Percentiles rank a stretch among this genome's conserved stretches.
phyloP scores from a whole-genome alignment of 30 jellyfish, hydroid and myxozoan species.

The Aurelia sp. region DNA sequence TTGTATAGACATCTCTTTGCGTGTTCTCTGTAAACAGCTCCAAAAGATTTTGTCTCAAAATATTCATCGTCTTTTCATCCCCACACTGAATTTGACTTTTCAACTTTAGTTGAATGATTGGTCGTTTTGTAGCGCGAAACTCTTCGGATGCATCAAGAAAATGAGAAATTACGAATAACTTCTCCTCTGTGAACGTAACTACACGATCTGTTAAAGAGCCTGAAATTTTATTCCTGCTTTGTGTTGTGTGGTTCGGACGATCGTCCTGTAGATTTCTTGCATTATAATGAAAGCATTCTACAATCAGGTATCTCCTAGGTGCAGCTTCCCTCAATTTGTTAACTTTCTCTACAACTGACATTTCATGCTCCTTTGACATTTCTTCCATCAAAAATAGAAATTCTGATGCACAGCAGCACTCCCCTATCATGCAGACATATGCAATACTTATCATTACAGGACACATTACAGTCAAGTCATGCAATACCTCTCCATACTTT shows the following conservation, averaged over 20 bases:
- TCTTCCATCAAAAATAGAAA: not conserved
- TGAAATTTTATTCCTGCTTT: no score
- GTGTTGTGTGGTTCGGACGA: no score
- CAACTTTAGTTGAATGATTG: not conserved
- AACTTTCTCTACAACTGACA: not conserved
- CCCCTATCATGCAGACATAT: not conserved
- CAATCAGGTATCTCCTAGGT: not conserved
- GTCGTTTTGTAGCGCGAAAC: not conserved
- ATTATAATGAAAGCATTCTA: not conserved
- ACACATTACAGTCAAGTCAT: constrained; percentile 5
- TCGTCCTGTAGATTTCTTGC: no score
- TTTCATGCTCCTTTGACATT: not conserved
- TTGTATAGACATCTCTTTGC: not conserved
- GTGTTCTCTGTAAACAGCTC: not conserved
- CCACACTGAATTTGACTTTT: not conserved
- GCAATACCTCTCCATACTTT: not conserved
- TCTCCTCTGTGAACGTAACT: not conserved
- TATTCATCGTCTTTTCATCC: not conserved
- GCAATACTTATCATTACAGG: not conserved
- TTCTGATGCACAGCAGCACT: constrained; percentile 6
- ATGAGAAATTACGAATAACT: not conserved
- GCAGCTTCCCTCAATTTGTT: not conserved
- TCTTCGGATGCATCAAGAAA: constrained; percentile 11
- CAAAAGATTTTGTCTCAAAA: not conserved
- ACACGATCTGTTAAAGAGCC: not conserved